These are phyloP conservation scores for Zygothrica quintamaculata DNA, from an alignment of 2,888 invertebrate genomes.

Conservation along the genomic window DNA sequence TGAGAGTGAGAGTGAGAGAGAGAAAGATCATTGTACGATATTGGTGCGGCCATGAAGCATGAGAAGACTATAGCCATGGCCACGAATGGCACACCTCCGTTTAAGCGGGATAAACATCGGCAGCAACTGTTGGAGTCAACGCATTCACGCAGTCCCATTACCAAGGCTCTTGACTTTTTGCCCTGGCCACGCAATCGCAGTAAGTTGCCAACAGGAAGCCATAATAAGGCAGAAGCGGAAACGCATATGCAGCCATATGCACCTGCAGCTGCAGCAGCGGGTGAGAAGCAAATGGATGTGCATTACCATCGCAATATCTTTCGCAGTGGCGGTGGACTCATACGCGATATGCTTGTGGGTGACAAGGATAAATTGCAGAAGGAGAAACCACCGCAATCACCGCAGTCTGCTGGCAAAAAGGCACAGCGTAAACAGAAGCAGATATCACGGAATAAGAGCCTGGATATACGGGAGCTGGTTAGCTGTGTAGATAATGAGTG, in stretches of 20 bases:
- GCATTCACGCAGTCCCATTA: slow-evolving; percentile 81
- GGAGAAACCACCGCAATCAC: slow-evolving; percentile 71
- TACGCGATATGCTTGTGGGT: slow-evolving; percentile 82
- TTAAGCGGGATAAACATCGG: slow-evolving; percentile 45
- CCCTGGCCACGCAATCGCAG: slow-evolving; percentile 82
- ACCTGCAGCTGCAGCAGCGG: slow-evolving; percentile 10
- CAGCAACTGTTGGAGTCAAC: slow-evolving; percentile 40
- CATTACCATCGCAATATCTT: slow-evolving; percentile 82
- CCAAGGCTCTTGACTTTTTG: slow-evolving; percentile 84
- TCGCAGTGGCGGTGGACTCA: slow-evolving; percentile 82
- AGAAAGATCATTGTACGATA: slow-evolving; percentile 51
- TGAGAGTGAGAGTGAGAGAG: too few species aligned
- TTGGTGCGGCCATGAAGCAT: slow-evolving; percentile 75
- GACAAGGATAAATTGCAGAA: slow-evolving; percentile 78
- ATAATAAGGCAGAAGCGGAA: slow-evolving; percentile 23
- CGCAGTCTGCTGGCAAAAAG: slow-evolving; percentile 51
- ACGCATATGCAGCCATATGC: background rate
- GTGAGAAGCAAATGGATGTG: slow-evolving; percentile 53
- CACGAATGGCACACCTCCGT: slow-evolving; percentile 39
- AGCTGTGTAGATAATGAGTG: slow-evolving; percentile 78
- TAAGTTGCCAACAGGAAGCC: slow-evolving; percentile 44
- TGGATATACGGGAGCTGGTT: slow-evolving; percentile 83
- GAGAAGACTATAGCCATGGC: slow-evolving; percentile 69
- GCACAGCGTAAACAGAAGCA: slow-evolving; percentile 61
- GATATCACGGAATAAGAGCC: slow-evolving; percentile 81